These are phyloP conservation scores for Megastigmus dorsalis DNA, from an alignment of 2,888 invertebrate species.

Conservation along the genomic window DNA sequence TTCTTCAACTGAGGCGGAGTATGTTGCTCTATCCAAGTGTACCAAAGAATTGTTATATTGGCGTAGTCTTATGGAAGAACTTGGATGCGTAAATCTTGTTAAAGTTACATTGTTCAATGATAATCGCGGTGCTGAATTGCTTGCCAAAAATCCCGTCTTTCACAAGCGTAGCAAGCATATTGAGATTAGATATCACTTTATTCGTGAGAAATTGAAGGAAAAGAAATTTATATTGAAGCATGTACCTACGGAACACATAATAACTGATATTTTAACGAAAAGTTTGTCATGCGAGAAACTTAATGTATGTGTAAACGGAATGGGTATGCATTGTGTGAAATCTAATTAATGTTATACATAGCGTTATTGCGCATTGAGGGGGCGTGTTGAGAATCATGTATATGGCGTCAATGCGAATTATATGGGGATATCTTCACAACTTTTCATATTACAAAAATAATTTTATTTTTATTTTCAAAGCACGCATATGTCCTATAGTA, in stretches of 20 bases:
- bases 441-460: no score
- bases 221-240: conserved; percentile 21
- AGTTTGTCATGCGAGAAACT: conserved; percentile 8
- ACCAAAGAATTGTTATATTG: not conserved
- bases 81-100: not conserved
- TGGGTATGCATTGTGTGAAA: no score
- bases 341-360: no score
- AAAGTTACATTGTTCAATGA: not conserved
- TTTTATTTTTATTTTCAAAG: no score
- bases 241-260: conserved; percentile 34
- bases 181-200: conserved; percentile 1
- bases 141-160: conserved; percentile 9
- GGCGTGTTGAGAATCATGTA: no score
- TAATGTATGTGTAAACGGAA: no score
- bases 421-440: no score
- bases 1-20: not conserved
- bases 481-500: no score
- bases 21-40: not conserved
- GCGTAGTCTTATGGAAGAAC: not conserved
- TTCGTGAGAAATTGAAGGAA: conserved; percentile 6
- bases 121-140: conserved; percentile 2
- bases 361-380: no score
- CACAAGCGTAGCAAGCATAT: conserved; percentile 27
- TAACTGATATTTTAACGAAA: conserved; percentile 30
- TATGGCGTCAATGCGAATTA: no score